Evolutionary conservation across 2,797 vertebrate species (phyloP).

Genomic region (Enteromius fasciolatus): DNA sequence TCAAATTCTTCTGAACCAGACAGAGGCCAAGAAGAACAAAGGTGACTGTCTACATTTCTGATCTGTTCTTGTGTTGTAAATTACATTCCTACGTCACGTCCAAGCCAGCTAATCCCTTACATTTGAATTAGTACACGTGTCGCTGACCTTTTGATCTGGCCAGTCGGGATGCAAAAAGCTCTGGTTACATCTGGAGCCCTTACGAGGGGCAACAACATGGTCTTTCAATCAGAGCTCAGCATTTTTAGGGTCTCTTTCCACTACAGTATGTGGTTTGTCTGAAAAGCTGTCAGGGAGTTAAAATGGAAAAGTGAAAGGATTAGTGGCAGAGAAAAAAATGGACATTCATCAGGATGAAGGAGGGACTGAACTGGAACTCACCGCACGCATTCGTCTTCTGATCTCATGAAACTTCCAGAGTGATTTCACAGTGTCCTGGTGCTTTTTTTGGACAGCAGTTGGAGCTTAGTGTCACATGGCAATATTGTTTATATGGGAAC

Average conservation of each 20-base stretch:
- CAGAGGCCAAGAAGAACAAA: not conserved
- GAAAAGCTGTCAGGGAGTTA: slow-evolving; percentile 55
- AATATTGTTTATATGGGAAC: not conserved
- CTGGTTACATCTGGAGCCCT: slow-evolving; percentile 64
- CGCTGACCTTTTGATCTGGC: slow-evolving; percentile 72
- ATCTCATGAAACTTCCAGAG: slow-evolving; percentile 27
- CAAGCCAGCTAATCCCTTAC: slow-evolving; percentile 67
- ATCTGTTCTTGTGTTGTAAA: slow-evolving; percentile 53
- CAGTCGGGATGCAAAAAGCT: slow-evolving; percentile 59
- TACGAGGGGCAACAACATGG: slow-evolving; percentile 64
- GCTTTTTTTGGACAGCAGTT: slow-evolving; percentile 32
- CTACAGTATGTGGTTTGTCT: slow-evolving; percentile 68
- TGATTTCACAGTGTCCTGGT: slow-evolving; percentile 19
- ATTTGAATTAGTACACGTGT: slow-evolving; percentile 70
- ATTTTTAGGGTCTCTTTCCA: slow-evolving; percentile 63
- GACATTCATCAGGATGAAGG: slow-evolving; percentile 22
- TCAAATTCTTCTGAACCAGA: slow-evolving; percentile 14
- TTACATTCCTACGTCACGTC: slow-evolving; percentile 51
- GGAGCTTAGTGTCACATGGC: not conserved
- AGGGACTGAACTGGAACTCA: slow-evolving; percentile 21
- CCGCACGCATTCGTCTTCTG: slow-evolving; percentile 17
- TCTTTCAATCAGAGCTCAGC: slow-evolving; percentile 65
- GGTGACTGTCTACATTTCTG: slow-evolving; percentile 48
- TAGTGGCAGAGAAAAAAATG: slow-evolving; percentile 32
- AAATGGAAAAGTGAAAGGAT: slow-evolving; percentile 66